Percentiles rank a stretch among this genome's conserved stretches.
Conservation (phyloP, 2,888 invertebrate species). For the Dicyrtoma fusca region DNA sequence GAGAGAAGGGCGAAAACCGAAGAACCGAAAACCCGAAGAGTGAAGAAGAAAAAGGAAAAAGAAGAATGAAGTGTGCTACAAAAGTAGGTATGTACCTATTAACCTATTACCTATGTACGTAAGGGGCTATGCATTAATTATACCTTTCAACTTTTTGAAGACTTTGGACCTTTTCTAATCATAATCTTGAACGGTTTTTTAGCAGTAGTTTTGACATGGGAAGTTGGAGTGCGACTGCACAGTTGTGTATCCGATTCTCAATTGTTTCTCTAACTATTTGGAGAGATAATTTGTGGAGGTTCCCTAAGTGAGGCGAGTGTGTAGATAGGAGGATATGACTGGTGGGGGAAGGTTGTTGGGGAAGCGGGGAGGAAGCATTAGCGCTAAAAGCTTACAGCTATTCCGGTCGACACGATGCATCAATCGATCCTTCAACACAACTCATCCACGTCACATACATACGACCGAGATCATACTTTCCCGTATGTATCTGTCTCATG, state of each 20-base stretch:
- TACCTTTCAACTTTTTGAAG: too few relatives aligned
- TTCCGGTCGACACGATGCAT: slow-evolving; percentile 56
- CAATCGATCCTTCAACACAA: slow-evolving; percentile 51
- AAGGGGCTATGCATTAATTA: not conserved
- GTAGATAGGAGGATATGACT: too few relatives aligned
- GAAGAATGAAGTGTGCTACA: not conserved
- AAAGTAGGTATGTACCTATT: not conserved
- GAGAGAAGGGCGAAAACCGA: not conserved
- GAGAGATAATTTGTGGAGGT: too few relatives aligned
- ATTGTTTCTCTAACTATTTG: too few relatives aligned
- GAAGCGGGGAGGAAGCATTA: slow-evolving; percentile 53
- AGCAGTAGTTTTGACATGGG: too few relatives aligned
- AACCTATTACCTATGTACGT: not conserved
- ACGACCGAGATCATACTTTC: not conserved
- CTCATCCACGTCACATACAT: not conserved
- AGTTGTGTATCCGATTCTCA: too few relatives aligned
- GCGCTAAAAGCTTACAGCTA: slow-evolving; percentile 57
- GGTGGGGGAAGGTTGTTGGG: slow-evolving; percentile 39
- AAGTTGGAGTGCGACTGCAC: too few relatives aligned
- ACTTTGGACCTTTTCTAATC: too few relatives aligned
- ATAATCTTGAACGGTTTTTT: too few relatives aligned
- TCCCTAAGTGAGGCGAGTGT: too few relatives aligned
- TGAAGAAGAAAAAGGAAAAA: slow-evolving; percentile 3
- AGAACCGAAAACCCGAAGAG: not conserved
- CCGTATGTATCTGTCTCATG: not conserved